Conservation (phyloP, 2,888 invertebrate genomes). For the Stenichneumon culpator region DNA sequence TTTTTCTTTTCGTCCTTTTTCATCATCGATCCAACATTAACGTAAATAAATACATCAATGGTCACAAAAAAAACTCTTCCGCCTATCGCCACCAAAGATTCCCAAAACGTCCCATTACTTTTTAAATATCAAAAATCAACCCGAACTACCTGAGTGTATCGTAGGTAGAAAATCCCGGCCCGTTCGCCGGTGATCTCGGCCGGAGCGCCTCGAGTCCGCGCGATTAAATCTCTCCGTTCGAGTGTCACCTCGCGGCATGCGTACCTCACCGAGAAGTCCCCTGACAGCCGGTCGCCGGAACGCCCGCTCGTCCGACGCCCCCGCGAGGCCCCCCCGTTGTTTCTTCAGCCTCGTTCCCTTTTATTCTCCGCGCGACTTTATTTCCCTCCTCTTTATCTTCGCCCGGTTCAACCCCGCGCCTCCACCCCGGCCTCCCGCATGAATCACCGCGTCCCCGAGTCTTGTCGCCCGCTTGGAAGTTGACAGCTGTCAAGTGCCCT, state of each 20-base stretch:
- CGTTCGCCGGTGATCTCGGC: conserved; percentile 46
- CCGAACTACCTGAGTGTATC: conserved; percentile 4
- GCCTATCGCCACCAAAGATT: background rate
- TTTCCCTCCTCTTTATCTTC: conserved; percentile 42
- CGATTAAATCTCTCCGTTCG: conserved; percentile 77
- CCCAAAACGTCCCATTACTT: background rate
- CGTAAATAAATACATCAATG: background rate
- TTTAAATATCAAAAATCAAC: background rate
- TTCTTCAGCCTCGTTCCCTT: conserved; percentile 24
- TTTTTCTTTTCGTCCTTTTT: conserved; percentile 17
- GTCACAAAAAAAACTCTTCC: background rate
- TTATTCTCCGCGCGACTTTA: conserved; percentile 30
- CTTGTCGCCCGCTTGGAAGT: conserved; percentile 81
- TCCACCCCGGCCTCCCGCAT: conserved; percentile 73
- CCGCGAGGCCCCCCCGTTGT: conserved; percentile 74
- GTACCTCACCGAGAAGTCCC: conserved; percentile 75
- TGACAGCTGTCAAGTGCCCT: conserved; percentile 83
- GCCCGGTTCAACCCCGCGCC: conserved; percentile 44
- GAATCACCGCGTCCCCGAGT: conserved; percentile 82
- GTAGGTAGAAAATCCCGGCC: conserved; percentile 45
- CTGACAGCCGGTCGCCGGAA: conserved; percentile 83
- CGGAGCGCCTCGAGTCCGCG: conserved; percentile 61
- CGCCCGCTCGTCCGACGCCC: conserved; percentile 63
- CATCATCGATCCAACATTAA: conserved; percentile 7
- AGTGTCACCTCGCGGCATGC: conserved; percentile 81